These are phyloP conservation scores for Drosophila lini DNA, from an alignment of 1,140 invertebrate species.

Conservation along the genomic window DNA sequence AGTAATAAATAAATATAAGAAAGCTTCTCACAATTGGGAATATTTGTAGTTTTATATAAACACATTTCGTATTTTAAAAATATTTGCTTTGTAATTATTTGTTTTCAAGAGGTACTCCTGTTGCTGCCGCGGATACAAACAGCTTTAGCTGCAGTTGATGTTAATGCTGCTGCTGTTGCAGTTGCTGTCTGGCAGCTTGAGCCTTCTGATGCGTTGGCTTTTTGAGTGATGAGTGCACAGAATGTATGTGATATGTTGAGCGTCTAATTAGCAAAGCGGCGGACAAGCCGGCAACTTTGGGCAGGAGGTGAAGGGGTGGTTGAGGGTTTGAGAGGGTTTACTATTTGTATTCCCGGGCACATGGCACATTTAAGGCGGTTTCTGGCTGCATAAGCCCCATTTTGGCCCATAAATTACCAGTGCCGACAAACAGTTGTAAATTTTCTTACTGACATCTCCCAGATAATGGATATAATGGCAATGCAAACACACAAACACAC, in stretches of 20 bases:
- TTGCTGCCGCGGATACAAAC: background rate
- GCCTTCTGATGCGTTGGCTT: slow-evolving; percentile 17
- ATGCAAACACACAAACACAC: background rate
- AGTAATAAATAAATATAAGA: background rate
- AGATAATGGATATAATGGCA: slow-evolving; percentile 36
- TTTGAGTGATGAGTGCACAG: slow-evolving; percentile 44
- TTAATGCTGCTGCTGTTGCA: slow-evolving; percentile 7
- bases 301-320: too few relatives aligned
- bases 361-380: slow-evolving; percentile 8
- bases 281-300: slow-evolving; percentile 1
- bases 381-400: slow-evolving; percentile 7
- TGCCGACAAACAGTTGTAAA: slow-evolving; percentile 38
- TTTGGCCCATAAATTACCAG: slow-evolving; percentile 34
- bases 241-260: slow-evolving; percentile 42
- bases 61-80: too few relatives aligned
- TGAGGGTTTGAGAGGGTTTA: background rate
- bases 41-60: background rate
- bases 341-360: background rate
- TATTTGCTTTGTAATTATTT: too few relatives aligned
- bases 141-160: background rate
- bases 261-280: slow-evolving; percentile 28
- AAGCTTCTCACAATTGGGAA: background rate
- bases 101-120: background rate
- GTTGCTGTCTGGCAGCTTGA: slow-evolving; percentile 14
- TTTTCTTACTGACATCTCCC: slow-evolving; percentile 15